phyloP scores from a whole-genome alignment of 2,888 invertebrate species.

The Drepana falcataria region DNA sequence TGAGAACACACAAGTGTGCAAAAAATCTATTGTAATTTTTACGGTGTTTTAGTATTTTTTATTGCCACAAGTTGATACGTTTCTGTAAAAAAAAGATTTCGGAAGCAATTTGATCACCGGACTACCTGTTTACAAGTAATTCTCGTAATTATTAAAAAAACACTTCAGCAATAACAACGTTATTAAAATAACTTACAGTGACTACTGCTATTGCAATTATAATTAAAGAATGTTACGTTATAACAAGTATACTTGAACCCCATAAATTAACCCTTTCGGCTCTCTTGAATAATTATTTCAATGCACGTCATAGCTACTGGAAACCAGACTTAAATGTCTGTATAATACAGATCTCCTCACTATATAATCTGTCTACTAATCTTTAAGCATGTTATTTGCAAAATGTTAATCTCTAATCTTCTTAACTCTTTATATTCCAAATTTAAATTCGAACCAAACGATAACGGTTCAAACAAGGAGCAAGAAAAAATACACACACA shows the following conservation, averaged over 20 bases:
- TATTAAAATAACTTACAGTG: too few species aligned
- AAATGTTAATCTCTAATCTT: slow-evolving; percentile 4
- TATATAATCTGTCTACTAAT: background rate
- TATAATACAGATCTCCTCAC: too few species aligned
- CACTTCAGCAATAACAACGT: too few species aligned
- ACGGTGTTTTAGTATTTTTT: slow-evolving; percentile 12
- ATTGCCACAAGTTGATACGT: background rate
- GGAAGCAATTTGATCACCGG: background rate
- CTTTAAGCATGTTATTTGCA: slow-evolving; percentile 5
- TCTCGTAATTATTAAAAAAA: too few species aligned
- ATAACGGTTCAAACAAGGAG: slow-evolving; percentile 43
- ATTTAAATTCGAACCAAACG: slow-evolving; percentile 43
- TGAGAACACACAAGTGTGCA: slow-evolving; percentile 22
- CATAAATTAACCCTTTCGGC: too few species aligned
- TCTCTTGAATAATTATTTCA: too few species aligned
- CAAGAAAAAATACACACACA: slow-evolving; percentile 43
- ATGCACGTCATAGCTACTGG: too few species aligned
- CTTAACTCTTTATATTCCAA: slow-evolving; percentile 24
- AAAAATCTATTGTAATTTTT: slow-evolving; percentile 15
- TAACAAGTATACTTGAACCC: too few species aligned
- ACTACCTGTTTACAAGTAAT: background rate
- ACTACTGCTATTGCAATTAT: too few species aligned
- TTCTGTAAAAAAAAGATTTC: background rate
- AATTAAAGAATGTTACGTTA: too few species aligned
- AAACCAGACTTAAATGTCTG: too few species aligned